A percentile compares a stretch with the other conserved stretches of the same genome.
Evolutionary conservation across 2,888 invertebrate species (phyloP).

Genomic region (Priocnemis perturbator): DNA sequence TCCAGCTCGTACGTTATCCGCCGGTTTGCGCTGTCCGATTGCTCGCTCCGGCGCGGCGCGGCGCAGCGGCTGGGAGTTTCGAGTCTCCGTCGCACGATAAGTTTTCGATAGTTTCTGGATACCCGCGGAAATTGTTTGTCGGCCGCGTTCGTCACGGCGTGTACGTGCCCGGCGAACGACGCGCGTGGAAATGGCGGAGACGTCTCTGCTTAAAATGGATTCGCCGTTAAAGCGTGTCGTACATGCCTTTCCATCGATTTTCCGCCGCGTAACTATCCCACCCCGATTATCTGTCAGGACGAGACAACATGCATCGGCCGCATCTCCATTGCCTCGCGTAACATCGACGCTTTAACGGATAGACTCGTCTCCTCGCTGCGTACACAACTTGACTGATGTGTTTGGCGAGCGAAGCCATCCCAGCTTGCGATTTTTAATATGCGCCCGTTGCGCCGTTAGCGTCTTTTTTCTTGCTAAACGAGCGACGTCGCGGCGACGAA

Average conservation of each 20-base stretch:
- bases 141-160: too few relatives aligned
- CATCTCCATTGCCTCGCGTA: background rate
- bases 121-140: background rate
- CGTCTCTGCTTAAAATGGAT: too few relatives aligned
- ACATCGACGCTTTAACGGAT: too few relatives aligned
- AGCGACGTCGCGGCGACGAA: conserved; percentile 11
- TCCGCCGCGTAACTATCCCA: too few relatives aligned
- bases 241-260: too few relatives aligned
- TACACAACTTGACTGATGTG: background rate
- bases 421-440: too few relatives aligned
- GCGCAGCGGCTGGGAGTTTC: too few relatives aligned
- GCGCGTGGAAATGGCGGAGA: too few relatives aligned
- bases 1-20: conserved; percentile 42
- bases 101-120: conserved; percentile 29
- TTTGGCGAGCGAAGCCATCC: background rate
- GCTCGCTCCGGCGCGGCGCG: conserved; percentile 13
- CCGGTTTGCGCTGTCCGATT: conserved; percentile 38
- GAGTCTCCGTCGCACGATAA: background rate
- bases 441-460: background rate
- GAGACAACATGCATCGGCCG: background rate
- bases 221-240: too few relatives aligned
- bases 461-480: conserved; percentile 11
- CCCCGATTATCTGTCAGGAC: too few relatives aligned
- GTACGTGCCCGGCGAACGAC: too few relatives aligned
- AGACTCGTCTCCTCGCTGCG: too few relatives aligned